Evolutionary conservation across 2,113 vertebrate genomes (phyloP), one percentile per base, ranked within the genome.

Genomic region (Salvator merianae): DNA sequence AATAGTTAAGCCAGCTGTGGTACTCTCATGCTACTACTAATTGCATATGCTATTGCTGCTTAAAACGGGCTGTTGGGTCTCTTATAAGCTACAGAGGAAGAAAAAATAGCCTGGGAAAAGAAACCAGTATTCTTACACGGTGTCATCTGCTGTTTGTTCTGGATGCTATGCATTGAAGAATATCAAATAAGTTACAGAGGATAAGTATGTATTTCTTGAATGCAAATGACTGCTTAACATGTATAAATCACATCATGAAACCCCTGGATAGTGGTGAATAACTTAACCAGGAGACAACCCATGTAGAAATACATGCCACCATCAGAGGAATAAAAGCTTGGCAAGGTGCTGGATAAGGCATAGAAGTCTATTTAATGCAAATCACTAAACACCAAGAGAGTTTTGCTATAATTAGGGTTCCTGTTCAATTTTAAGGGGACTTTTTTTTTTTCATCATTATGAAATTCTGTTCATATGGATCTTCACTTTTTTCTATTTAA

Each of bases 61-160:
- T 34, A 63, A 24, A 75, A 32, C n/a, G 2, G 81, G 63, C 0
- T 36, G 13, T 26, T 1, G 16, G 36, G 2, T 32, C 86, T 72
- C 50, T 76, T 70, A 88, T 50, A 13, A 74, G 1, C 14, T 66
- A 83, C 1, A n/a, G 26, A 40, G 22, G 36, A 81, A 84, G 4
- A 63, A 77, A n/a, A 70, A 32, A 76, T 83, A 69, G 85, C 3
- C 71, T 18, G 26, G 69, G 43, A 50, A 24, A 53, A 85, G 9
- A 86, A 59, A 65, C 38, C 55, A 8, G 43, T 73, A 87, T 83
- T 86, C 69, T 43, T 77, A 83, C 1, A 10, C n/a, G 71, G 86
- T 80, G 40, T 70, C 53, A 22, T 89, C n/a, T 86, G 65, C 36
- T 85, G 80, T 86, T 88, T n/a, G 68, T 79, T 84, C 66, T 34